Conservation (phyloP, 53 echinoderm and acorn worm species). For the Patiria pectinifera region DNA sequence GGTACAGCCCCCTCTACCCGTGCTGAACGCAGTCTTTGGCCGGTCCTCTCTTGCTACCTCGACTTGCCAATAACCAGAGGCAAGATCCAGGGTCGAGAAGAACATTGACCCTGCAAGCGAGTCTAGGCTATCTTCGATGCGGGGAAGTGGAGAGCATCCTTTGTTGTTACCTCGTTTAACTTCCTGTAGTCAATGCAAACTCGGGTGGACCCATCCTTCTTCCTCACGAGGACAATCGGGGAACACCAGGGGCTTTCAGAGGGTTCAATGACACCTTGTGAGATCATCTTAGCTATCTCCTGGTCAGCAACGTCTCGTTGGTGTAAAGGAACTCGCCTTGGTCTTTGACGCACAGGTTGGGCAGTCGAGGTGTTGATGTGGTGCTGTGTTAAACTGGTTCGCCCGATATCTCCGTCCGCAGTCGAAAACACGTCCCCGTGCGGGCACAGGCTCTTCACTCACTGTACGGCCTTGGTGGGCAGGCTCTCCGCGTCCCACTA, state of each 20-base stretch:
- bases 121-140: background rate
- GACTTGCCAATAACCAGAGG: too few species aligned
- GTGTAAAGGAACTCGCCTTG: too few species aligned
- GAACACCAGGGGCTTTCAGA: background rate
- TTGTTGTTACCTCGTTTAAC: background rate
- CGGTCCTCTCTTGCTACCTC: slow-evolving; percentile 36
- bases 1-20: background rate
- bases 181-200: slow-evolving; percentile 1
- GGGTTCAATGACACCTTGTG: background rate
- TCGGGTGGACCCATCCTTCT: background rate
- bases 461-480: too few species aligned
- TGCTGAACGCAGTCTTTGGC: slow-evolving; percentile 63
- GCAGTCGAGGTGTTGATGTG: too few species aligned
- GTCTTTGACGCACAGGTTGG: too few species aligned
- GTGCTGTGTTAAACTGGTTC: too few species aligned
- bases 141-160: background rate
- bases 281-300: too few species aligned
- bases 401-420: too few species aligned
- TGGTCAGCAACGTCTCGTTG: too few species aligned
- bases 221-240: background rate
- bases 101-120: slow-evolving; percentile 37
- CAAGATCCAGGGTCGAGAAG: slow-evolving; percentile 20
- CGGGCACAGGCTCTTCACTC: too few species aligned
- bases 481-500: too few species aligned
- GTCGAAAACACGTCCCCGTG: too few species aligned